A percentile compares a stretch with the other conserved stretches of the same genome.
phyloP scores from a whole-genome alignment of 37 sponge, comb jelly and placozoan species.

The Axinella damicornis region DNA sequence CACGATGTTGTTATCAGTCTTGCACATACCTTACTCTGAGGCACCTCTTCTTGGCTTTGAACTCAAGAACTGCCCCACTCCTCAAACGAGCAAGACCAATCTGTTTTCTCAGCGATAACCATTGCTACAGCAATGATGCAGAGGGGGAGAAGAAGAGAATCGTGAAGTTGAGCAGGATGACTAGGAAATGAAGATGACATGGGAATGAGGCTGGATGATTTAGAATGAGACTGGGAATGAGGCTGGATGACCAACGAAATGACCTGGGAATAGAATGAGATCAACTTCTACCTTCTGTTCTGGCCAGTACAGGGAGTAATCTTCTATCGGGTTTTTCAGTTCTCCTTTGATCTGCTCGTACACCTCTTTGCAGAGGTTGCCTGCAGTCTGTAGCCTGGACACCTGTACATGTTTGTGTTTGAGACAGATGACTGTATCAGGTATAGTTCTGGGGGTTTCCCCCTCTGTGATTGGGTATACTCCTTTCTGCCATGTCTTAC shows the following conservation, averaged over 20 bases:
- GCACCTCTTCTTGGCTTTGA: constrained; percentile 40
- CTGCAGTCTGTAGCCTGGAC: constrained; percentile 41
- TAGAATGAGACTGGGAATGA: too few species aligned
- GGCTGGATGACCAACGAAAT: too few species aligned
- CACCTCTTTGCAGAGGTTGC: constrained; percentile 27
- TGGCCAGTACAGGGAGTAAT: constrained; percentile 62
- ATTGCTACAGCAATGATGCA: constrained; percentile 27
- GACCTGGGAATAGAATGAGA: too few species aligned
- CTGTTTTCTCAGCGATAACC: constrained; percentile 21
- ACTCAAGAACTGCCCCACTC: constrained; percentile 31
- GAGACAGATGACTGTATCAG: too few species aligned
- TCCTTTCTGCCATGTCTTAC: too few species aligned
- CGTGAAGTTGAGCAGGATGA: background rate
- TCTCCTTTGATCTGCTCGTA: constrained; percentile 34
- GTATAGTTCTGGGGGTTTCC: too few species aligned
- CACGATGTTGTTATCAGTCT: too few species aligned
- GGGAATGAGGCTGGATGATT: too few species aligned
- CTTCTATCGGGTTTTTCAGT: constrained; percentile 12
- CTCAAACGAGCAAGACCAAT: constrained; percentile 28
- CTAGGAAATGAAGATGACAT: too few species aligned
- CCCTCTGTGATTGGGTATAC: too few species aligned
- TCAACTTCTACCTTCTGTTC: constrained; percentile 35
- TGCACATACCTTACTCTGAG: constrained; percentile 65
- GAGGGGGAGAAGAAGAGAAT: background rate
- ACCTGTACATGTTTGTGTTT: constrained; percentile 27